These are phyloP conservation scores for Argynnis bischoffii DNA, from an alignment of 2,888 invertebrate species.

Conservation along the genomic window DNA sequence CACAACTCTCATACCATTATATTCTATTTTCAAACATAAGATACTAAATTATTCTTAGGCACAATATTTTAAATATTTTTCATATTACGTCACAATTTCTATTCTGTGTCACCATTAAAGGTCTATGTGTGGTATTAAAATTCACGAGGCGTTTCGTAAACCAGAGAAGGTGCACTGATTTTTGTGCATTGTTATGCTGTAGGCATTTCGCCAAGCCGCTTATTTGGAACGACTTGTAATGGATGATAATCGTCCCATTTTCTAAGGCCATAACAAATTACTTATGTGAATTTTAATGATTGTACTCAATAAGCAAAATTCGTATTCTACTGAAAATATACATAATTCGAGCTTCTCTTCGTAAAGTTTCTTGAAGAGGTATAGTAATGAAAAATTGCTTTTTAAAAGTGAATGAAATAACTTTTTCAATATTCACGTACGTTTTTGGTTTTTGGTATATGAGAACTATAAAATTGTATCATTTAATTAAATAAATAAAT, in stretches of 20 bases:
- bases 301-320: background rate
- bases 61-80: constrained; percentile 9
- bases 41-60: background rate
- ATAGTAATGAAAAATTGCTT: constrained; percentile 22
- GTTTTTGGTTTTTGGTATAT: constrained; percentile 8
- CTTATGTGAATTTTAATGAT: constrained; percentile 1
- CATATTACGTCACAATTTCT: constrained; percentile 9
- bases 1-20: no score
- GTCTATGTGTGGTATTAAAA: constrained; percentile 44
- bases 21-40: background rate
- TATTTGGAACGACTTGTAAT: constrained; percentile 35
- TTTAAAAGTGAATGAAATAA: constrained; percentile 17
- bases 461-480: constrained; percentile 6
- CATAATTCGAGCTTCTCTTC: constrained; percentile 8
- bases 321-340: background rate
- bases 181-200: constrained; percentile 47
- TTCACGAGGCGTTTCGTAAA: constrained; percentile 44
- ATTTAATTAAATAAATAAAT: background rate
- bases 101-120: constrained; percentile 21
- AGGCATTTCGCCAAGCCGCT: constrained; percentile 41
- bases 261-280: constrained; percentile 18
- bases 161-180: constrained; percentile 47
- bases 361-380: constrained; percentile 18
- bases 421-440: constrained; percentile 21
- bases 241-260: constrained; percentile 36